Evolutionary conservation across 2,888 invertebrate genomes (phyloP), one percentile per base, ranked within the genome.

Genomic region (Atethmia centrago): DNA sequence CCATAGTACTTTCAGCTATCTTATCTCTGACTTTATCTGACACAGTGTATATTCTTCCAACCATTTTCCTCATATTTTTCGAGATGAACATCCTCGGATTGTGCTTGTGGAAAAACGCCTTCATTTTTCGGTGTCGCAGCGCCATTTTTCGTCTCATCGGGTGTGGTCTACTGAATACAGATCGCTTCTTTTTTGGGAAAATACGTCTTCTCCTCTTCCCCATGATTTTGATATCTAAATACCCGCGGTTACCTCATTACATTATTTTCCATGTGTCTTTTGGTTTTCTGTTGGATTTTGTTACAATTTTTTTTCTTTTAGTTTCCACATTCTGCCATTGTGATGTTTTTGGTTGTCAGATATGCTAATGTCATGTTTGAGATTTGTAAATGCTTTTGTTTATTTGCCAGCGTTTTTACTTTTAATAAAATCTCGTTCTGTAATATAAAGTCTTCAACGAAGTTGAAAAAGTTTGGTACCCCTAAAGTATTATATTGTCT

Each of bases 1-100:
- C 92, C 80, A 94, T 53, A 0, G 94, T 93, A 51, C 92, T 94
- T 47, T 93, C 93, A 0, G 93, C 93, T 71, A 94, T 90, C 70
- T 92, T 94, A 59, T 94, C 94, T n/a, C 92, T 85, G 0, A 94
- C 91, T 85, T 87, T 93, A 69, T 94, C 94, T 0, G 94, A 93
- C 3, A 94, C 92, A 21, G 87, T 92, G 79, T 94, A 94, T 10
- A 94, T 90, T 0, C 92, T 88, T 3, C 92, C 93, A 0, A 94
- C 92, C 70, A 94, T 80, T 82, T 87, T 94, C 28, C 90, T 90
- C 28, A 95, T 78, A 0, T 92, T 91, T 53, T 79, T 89, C 9
- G 87, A 79, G 21, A 94, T 85, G 25, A 84, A 89, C 36, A 88
- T 76, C 58, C 88, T 89, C 0, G 93, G 94, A 51, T 90, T 92